These are phyloP conservation scores for Danio jaintianensis DNA, from an alignment of 2,797 vertebrate genomes.

Conservation along the genomic window DNA sequence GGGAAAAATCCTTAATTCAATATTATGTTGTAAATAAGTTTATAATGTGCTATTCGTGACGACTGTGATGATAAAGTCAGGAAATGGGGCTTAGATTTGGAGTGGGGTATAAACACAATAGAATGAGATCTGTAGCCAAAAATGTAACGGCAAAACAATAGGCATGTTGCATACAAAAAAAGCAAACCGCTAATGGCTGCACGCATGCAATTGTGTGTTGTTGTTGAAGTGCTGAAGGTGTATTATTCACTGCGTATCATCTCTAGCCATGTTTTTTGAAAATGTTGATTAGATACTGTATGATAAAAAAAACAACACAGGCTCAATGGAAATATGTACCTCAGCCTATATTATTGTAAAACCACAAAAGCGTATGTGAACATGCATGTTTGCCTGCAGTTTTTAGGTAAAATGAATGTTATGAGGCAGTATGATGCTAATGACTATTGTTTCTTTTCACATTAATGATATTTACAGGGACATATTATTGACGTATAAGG, in stretches of 20 bases:
- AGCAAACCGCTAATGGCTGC: conserved; percentile 6
- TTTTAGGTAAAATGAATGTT: too few relatives aligned
- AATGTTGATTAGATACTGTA: neutral
- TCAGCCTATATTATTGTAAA: too few relatives aligned
- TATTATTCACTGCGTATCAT: neutral
- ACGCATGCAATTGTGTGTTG: neutral
- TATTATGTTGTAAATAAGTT: conserved; percentile 11
- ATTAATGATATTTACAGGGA: too few relatives aligned
- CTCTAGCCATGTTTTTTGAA: neutral
- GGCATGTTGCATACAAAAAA: conserved; percentile 22
- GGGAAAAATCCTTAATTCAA: neutral
- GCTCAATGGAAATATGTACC: too few relatives aligned
- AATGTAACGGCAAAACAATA: conserved; percentile 50
- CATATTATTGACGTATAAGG: too few relatives aligned
- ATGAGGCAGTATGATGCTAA: too few relatives aligned
- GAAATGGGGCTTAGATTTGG: conserved; percentile 7
- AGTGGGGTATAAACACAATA: conserved; percentile 12
- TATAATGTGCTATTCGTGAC: neutral
- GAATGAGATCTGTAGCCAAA: conserved; percentile 46
- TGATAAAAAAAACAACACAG: conserved; percentile 3
- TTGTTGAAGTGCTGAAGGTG: neutral
- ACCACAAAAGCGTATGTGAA: too few relatives aligned
- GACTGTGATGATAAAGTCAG: conserved; percentile 20
- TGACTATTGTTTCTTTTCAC: too few relatives aligned
- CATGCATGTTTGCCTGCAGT: too few relatives aligned